Evolutionary conservation across 1,140 invertebrate genomes (phyloP).

Genomic region (Drosophila setifemur): DNA sequence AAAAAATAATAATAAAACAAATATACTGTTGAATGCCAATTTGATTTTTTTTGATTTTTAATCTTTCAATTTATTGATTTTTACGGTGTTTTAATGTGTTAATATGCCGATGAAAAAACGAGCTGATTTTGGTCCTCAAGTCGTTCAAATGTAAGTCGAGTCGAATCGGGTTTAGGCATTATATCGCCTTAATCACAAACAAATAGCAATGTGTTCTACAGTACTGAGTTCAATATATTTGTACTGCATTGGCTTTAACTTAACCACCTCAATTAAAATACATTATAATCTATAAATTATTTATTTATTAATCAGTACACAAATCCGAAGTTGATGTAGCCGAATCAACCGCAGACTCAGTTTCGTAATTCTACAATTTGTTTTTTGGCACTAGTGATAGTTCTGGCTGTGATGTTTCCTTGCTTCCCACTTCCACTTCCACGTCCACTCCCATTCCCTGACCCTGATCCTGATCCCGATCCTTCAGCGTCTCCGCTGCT

Average conservation of each 20-base stretch:
- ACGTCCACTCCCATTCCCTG: neutral
- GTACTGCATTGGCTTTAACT: neutral
- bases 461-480: neutral
- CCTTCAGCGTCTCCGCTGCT: slow-evolving; percentile 45
- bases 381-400: slow-evolving; percentile 74
- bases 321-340: slow-evolving; percentile 29
- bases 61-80: too few relatives aligned
- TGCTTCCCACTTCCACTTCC: neutral
- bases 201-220: too few relatives aligned
- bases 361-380: slow-evolving; percentile 36
- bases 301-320: slow-evolving; percentile 75
- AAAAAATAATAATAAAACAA: too few relatives aligned
- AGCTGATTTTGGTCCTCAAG: neutral
- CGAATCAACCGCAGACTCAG: slow-evolving; percentile 30
- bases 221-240: too few relatives aligned
- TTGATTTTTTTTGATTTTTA: too few relatives aligned
- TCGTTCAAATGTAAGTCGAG: too few relatives aligned
- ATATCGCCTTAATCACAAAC: too few relatives aligned
- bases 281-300: slow-evolving; percentile 64
- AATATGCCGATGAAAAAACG: too few relatives aligned
- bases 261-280: too few relatives aligned
- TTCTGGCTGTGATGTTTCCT: slow-evolving; percentile 39
- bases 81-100: too few relatives aligned
- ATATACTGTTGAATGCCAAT: too few relatives aligned
- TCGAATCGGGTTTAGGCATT: too few relatives aligned